phyloP scores from a whole-genome alignment of 2,113 vertebrate genomes.

The Cyphomyrus plagiostoma region DNA sequence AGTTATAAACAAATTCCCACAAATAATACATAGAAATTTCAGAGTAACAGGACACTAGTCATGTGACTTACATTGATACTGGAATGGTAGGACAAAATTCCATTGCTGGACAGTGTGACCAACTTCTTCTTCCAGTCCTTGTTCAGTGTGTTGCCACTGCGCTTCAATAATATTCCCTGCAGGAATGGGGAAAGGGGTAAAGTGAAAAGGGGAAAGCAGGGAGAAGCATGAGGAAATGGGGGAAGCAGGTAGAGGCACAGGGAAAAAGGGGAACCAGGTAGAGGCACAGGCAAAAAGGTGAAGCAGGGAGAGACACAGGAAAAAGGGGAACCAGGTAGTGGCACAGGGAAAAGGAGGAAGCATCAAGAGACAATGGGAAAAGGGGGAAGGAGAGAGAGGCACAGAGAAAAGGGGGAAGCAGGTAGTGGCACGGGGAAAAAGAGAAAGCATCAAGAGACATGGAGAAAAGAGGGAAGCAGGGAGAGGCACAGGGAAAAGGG shows the following conservation, averaged over 20 bases:
- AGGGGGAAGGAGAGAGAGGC: too few relatives aligned
- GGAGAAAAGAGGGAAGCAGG: neutral
- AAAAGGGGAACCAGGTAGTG: neutral
- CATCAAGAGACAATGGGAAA: neutral
- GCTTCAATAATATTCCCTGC: constrained; percentile 86
- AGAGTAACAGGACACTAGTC: neutral
- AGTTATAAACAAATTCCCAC: neutral
- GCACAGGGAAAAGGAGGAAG: neutral
- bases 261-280: neutral
- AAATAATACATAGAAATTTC: neutral
- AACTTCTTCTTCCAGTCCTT: constrained; percentile 99
- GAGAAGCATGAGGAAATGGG: neutral
- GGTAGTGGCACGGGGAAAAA: too few relatives aligned
- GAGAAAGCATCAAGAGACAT: neutral
- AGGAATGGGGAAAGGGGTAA: neutral
- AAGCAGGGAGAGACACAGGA: too few relatives aligned
- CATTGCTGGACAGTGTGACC: constrained; percentile 84
- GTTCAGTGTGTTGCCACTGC: constrained; percentile 89
- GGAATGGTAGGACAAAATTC: constrained; percentile 84
- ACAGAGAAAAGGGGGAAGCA: neutral
- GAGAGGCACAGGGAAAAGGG: neutral
- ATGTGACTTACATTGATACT: constrained; percentile 76
- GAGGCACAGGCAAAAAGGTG: too few relatives aligned
- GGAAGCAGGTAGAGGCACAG: neutral
- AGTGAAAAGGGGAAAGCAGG: neutral